Evolutionary conservation across 2,113 vertebrate species (phyloP), one percentile per base, ranked within the genome.

Genomic region (Phalacrocorax carbo): DNA sequence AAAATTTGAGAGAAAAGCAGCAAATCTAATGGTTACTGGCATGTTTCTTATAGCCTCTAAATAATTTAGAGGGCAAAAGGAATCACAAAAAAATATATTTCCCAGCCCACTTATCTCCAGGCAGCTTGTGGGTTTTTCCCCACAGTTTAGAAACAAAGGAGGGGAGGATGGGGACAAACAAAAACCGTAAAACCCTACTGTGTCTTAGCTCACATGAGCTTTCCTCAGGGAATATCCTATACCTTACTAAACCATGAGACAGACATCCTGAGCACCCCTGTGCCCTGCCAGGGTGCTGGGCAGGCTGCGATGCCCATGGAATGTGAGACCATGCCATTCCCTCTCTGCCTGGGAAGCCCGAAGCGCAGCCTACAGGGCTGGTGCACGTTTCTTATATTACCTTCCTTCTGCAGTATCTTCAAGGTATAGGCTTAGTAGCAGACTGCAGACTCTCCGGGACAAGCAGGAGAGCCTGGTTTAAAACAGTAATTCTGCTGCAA

Each of bases 321-420:
- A 58, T 13, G 7, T 4, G 36, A 38, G 19, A 46, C 10, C 9
- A 3, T 0, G 1, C 1, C 0, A 23, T 34, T 81, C 21, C 11
- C 15, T n/a, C 20, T 54, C n/a, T 85, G 40, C 36, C 38, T 5
- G 1, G 15, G 32, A 57, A 83, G 40, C 54, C n/a, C 4, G 0
- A 86, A 86, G 19, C 14, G 49, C 21, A 76, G 23, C 27, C n/a
- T 30, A 11, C 2, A 2, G 20, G 44, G 14, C 19, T 49, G 44
- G 36, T 7, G 25, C 27, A 25, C 0, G 0, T 69, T 49, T 82
- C 66, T 72, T 38, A 19, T 19, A 11, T 62, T 46, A 9, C 13
- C 40, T 38, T 62, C 36, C 68, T 60, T 58, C 69, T 58, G 23
- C 3, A 26, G 22, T 23, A 15, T 60, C 38, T 36, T 48, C 1